phyloP scores from a whole-genome alignment of 2,113 vertebrate species.

The Percopsis transmontana region DNA sequence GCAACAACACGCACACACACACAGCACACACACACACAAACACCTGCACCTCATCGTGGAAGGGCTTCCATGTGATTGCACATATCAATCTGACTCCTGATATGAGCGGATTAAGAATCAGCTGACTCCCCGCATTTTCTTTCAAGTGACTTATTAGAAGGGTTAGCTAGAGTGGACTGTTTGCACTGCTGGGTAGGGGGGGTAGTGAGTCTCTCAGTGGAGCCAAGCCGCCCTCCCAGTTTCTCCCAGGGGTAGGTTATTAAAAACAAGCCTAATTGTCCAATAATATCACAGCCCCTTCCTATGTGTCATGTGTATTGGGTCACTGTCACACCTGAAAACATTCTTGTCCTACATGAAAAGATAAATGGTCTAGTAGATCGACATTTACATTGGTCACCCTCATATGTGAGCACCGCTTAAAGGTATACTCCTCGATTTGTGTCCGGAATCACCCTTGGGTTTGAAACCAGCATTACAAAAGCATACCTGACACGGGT shows the following conservation, averaged over 20 bases:
- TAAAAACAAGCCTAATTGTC: not conserved
- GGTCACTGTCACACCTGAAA: too few species aligned
- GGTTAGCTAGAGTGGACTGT: constrained; percentile 62
- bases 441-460: too few species aligned
- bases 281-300: not conserved
- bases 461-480: too few species aligned
- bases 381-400: too few species aligned
- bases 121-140: constrained; percentile 76
- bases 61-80: constrained; percentile 69
- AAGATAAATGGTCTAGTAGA: too few species aligned
- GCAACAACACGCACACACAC: too few species aligned
- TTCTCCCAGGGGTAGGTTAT: not conserved
- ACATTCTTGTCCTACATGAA: too few species aligned
- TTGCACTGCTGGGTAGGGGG: constrained; percentile 37
- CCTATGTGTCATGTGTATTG: not conserved
- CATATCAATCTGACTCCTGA: constrained; percentile 70
- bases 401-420: too few species aligned
- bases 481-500: too few species aligned
- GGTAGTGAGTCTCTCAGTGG: constrained; percentile 53
- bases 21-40: not conserved
- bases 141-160: constrained; percentile 75
- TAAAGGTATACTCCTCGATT: too few species aligned
- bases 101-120: constrained; percentile 75
- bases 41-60: constrained; percentile 50
- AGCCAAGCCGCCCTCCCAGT: constrained; percentile 40